Evolutionary conservation across 1,140 invertebrate species (phyloP), one percentile per base, ranked within the genome.

Genomic region (Orius laevigatus): DNA sequence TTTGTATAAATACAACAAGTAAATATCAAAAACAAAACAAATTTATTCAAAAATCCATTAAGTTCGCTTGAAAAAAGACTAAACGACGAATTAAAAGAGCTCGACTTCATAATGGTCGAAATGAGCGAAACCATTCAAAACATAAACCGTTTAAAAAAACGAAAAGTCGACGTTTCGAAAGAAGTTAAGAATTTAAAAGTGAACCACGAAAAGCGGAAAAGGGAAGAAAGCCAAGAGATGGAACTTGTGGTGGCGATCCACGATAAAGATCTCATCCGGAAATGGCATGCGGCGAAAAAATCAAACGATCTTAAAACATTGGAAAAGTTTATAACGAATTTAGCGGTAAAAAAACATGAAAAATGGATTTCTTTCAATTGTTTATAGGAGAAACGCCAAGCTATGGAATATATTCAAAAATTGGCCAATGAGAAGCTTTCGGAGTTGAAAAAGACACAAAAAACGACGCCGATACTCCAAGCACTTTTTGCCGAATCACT

Each of bases 381-480:
- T 51, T 6, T 39, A 66, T 59, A 65, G 55, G 65, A 66, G 48
- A 65, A 63, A 55, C 49, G 59, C 33, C 33, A 59, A 40, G 62
- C 61, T 1, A 41, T 62, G 19, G 58, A 62, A 25, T 45, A 52
- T 40, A 25, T 52, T 2, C 25, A 52, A 8, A 53, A 40, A 39
- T 35, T 55, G 18, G 49, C 44, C 4, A 41, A 32, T 6, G 40
- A 55, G 12, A 55, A 48, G 16, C 43, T 53, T 25, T 25, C 3
- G 5, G 31, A 52, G 12, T 12, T 52, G n/a, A 46, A 25, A 19
- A 46, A n/a, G n/a, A 25, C 25, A 8, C 25, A 25, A 25, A 25
- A 25, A 25, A 25, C 25, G 8, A 25, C 25, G 3, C 25, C 25
- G 25, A 25, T 25, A 4, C 25, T 25, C 8, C 25, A 25, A 25